A percentile compares a stretch with the other conserved stretches of the same genome.
phyloP scores from a whole-genome alignment of 2,797 vertebrate genomes.

The Darevskia mixta region DNA sequence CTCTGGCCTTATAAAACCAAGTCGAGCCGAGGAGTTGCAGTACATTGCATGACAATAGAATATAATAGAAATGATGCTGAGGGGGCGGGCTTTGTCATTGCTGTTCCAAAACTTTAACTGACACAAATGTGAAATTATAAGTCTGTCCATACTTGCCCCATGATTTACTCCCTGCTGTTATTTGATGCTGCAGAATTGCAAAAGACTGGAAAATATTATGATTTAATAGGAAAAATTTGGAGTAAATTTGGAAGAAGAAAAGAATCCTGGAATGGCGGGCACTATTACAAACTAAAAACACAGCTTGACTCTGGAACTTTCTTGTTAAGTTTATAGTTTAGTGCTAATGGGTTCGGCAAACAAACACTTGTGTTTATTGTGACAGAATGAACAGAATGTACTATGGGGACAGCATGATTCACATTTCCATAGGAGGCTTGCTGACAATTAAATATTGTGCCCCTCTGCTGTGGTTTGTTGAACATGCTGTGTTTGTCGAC shows the following conservation, averaged over 20 bases:
- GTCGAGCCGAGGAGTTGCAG: slow-evolving; percentile 42
- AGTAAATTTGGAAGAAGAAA: slow-evolving; percentile 52
- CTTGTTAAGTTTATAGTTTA: slow-evolving; percentile 55
- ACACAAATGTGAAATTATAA: slow-evolving; percentile 41
- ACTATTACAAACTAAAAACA: slow-evolving; percentile 47
- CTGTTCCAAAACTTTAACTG: slow-evolving; percentile 43
- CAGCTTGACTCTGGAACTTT: slow-evolving; percentile 40
- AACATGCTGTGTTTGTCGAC: slow-evolving; percentile 26
- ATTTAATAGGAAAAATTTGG: slow-evolving; percentile 57
- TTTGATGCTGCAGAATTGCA: slow-evolving; percentile 43
- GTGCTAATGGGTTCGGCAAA: slow-evolving; percentile 64
- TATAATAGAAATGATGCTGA: slow-evolving; percentile 37
- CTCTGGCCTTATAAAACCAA: slow-evolving; percentile 43
- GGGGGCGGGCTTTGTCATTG: slow-evolving; percentile 35
- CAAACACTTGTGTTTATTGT: slow-evolving; percentile 65
- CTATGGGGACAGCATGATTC: slow-evolving; percentile 65
- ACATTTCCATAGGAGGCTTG: slow-evolving; percentile 71
- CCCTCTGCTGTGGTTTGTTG: slow-evolving; percentile 45
- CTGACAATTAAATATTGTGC: slow-evolving; percentile 56
- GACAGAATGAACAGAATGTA: slow-evolving; percentile 75
- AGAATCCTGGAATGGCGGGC: slow-evolving; percentile 47
- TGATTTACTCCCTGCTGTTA: slow-evolving; percentile 50
- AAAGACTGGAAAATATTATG: slow-evolving; percentile 62
- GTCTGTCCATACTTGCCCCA: background rate
- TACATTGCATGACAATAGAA: slow-evolving; percentile 44